Evolutionary conservation across 2,888 invertebrate genomes (phyloP).

Genomic region (Patella caerulea): DNA sequence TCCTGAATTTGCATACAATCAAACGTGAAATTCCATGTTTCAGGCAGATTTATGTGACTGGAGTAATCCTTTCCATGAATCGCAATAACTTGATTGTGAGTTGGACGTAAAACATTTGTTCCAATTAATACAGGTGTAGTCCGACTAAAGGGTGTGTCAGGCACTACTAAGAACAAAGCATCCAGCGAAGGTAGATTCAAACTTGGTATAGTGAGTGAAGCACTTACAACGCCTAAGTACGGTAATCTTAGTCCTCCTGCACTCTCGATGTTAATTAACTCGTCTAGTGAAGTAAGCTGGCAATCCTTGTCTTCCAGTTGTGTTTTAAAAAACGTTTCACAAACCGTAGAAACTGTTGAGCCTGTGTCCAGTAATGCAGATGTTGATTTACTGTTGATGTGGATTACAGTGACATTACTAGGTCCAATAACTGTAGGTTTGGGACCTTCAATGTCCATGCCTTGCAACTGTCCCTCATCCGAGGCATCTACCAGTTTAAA

Average conservation of each 20-base stretch:
- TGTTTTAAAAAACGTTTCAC: too few relatives aligned
- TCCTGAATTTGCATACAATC: not conserved
- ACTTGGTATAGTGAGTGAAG: not conserved
- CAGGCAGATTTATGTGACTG: not conserved
- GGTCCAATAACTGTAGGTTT: not conserved
- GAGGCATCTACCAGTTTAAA: not conserved
- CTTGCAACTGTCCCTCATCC: not conserved
- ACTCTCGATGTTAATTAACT: not conserved
- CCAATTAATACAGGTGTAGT: not conserved
- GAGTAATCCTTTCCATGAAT: not conserved
- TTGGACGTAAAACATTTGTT: not conserved
- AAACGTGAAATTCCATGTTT: not conserved
- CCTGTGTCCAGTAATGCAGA: not conserved
- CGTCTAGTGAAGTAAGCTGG: too few relatives aligned
- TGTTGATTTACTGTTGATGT: not conserved
- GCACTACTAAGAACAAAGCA: not conserved
- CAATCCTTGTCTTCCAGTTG: too few relatives aligned
- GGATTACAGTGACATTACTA: not conserved
- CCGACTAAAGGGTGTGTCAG: not conserved
- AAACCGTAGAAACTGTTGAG: too few relatives aligned
- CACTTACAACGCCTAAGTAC: not conserved
- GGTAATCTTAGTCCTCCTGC: not conserved
- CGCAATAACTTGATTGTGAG: not conserved
- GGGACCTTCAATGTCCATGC: not conserved
- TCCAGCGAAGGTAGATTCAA: not conserved